Evolutionary conservation across 2,113 vertebrate species (phyloP).

Genomic region (Oophaga pumilio): DNA sequence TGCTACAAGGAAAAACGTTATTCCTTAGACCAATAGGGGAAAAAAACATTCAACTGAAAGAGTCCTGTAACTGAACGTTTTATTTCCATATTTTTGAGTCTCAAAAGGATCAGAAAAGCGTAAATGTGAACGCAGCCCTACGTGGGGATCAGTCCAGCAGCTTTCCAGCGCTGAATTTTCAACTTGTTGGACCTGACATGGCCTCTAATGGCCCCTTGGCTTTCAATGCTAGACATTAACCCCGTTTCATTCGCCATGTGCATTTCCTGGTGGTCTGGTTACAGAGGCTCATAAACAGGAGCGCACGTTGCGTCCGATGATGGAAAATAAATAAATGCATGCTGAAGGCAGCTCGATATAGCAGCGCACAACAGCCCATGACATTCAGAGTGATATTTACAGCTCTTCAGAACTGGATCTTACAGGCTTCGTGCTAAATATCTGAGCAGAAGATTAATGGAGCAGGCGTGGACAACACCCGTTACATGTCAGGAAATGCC

Average conservation of each 20-base stretch:
- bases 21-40: too few species aligned
- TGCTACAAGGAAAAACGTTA: too few species aligned
- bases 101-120: too few species aligned
- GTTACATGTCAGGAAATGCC: conserved; percentile 2
- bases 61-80: too few species aligned
- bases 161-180: too few species aligned
- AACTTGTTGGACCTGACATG: too few species aligned
- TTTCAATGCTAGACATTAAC: neutral
- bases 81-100: too few species aligned
- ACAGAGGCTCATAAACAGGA: neutral
- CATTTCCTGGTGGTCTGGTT: neutral
- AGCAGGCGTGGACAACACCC: neutral
- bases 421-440: neutral
- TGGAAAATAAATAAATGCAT: neutral
- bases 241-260: neutral
- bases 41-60: too few species aligned
- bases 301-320: neutral
- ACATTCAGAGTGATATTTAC: neutral
- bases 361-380: neutral
- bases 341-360: neutral
- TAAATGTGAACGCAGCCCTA: too few species aligned
- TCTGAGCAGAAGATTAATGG: conserved; percentile 6
- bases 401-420: neutral
- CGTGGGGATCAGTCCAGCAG: too few species aligned
- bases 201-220: neutral